Percentiles rank a stretch among this genome's conserved stretches.
Evolutionary conservation across 2,888 invertebrate genomes (phyloP).

Genomic region (Oxytorus armatus): DNA sequence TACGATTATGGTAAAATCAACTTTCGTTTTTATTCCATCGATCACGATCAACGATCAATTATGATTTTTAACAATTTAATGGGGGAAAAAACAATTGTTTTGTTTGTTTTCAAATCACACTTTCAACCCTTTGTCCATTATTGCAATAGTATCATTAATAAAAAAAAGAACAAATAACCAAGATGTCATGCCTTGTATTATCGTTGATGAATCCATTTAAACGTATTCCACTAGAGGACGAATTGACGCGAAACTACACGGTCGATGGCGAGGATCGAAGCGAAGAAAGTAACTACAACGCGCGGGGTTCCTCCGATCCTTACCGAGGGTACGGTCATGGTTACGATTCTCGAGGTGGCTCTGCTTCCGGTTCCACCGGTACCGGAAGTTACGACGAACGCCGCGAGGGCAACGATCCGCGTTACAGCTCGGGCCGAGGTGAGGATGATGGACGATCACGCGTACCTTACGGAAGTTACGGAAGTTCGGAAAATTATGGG

Average conservation of each 20-base stretch:
- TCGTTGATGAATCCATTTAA: slow-evolving; percentile 7
- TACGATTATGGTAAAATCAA: slow-evolving; percentile 43
- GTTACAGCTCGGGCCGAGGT: slow-evolving; percentile 51
- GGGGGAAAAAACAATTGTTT: neutral
- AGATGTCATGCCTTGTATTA: neutral
- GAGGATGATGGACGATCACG: slow-evolving; percentile 5
- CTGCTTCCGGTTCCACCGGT: slow-evolving; percentile 45
- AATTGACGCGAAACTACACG: slow-evolving; percentile 42
- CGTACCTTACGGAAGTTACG: slow-evolving; percentile 26
- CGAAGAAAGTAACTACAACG: slow-evolving; percentile 26
- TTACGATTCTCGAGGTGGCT: slow-evolving; percentile 32
- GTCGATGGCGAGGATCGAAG: slow-evolving; percentile 13
- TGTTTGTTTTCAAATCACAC: neutral
- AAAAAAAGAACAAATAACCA: no score
- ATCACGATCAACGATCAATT: neutral
- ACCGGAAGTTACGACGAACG: slow-evolving; percentile 57
- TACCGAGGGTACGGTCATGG: slow-evolving; percentile 34
- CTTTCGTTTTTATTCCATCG: neutral
- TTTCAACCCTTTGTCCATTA: neutral
- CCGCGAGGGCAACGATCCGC: slow-evolving; percentile 29
- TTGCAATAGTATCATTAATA: neutral
- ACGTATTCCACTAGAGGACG: slow-evolving; percentile 47
- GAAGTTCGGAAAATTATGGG: slow-evolving; percentile 12
- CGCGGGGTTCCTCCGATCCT: slow-evolving; percentile 31
- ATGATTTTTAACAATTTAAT: neutral